phyloP scores from a whole-genome alignment of 2,797 vertebrate species.

The Pipistrellus kuhlii region DNA sequence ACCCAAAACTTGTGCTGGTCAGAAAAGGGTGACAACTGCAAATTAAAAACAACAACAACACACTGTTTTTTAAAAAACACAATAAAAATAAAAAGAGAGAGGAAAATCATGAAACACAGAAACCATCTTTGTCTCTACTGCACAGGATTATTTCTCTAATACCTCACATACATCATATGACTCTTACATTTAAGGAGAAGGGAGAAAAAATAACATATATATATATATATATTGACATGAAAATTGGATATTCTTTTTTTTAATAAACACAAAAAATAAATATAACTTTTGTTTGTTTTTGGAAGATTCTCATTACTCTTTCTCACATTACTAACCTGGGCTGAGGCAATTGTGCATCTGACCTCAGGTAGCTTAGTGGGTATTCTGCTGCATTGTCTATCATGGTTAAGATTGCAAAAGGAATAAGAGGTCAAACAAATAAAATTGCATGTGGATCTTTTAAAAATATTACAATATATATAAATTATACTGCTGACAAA shows the following conservation, averaged over 20 bases:
- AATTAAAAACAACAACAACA: background rate
- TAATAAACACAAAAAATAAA: background rate
- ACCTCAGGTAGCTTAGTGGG: slow-evolving; percentile 68
- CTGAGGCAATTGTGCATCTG: slow-evolving; percentile 9
- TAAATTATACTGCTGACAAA: slow-evolving; percentile 79
- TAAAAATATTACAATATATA: slow-evolving; percentile 66
- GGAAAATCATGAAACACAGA: slow-evolving; percentile 74
- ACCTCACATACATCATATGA: slow-evolving; percentile 81
- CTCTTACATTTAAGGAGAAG: slow-evolving; percentile 77
- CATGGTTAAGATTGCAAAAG: slow-evolving; percentile 67
- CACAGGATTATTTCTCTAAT: slow-evolving; percentile 85
- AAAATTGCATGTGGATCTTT: slow-evolving; percentile 65
- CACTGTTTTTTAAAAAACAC: background rate
- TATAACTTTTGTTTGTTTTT: slow-evolving; percentile 65
- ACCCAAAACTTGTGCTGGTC: background rate
- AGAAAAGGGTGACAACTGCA: slow-evolving; percentile 56
- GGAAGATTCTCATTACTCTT: slow-evolving; percentile 51
- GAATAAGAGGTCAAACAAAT: slow-evolving; percentile 79
- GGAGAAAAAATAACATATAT: too few relatives aligned
- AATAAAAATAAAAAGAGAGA: slow-evolving; percentile 63
- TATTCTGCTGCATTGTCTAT: slow-evolving; percentile 63
- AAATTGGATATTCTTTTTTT: slow-evolving; percentile 69
- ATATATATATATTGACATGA: slow-evolving; percentile 77
- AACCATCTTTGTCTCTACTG: slow-evolving; percentile 83
- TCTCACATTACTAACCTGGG: slow-evolving; percentile 45